These are phyloP conservation scores for Toxotes jaculatrix DNA, from an alignment of 2,113 vertebrate species.

Conservation along the genomic window DNA sequence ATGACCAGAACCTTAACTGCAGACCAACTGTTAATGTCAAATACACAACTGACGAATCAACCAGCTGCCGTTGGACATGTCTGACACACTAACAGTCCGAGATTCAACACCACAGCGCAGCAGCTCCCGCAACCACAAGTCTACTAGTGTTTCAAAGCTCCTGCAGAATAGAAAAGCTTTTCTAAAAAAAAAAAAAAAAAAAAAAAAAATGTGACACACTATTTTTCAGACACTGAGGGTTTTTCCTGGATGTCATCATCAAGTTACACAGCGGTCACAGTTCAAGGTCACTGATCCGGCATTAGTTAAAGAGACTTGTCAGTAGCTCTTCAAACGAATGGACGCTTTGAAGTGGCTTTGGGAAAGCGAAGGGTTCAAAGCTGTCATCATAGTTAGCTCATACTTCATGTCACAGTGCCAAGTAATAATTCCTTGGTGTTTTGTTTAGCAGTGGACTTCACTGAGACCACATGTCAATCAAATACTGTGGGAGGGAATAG, in stretches of 20 bases:
- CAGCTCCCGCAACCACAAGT: not conserved
- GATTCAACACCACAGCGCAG: conserved; percentile 11
- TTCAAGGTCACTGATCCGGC: conserved; percentile 13
- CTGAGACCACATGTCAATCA: not conserved
- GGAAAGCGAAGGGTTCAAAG: not conserved
- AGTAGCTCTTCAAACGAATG: not conserved
- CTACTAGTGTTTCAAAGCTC: conserved; percentile 42
- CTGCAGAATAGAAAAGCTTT: conserved; percentile 5
- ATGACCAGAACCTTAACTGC: not conserved
- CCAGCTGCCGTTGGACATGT: not conserved
- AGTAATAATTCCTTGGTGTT: not conserved
- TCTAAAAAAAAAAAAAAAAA: too few relatives aligned
- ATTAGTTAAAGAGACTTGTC: conserved; percentile 8
- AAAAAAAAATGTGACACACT: not conserved
- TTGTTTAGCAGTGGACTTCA: not conserved
- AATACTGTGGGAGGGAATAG: too few relatives aligned
- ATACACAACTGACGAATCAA: not conserved
- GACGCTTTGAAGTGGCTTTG: conserved; percentile 11
- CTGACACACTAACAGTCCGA: not conserved
- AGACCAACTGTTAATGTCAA: conserved; percentile 4
- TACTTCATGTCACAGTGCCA: not conserved
- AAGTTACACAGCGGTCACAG: conserved; percentile 9
- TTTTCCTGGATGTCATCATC: not conserved
- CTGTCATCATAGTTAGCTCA: not conserved
- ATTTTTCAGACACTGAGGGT: conserved; percentile 11